phyloP scores from a whole-genome alignment of 2,113 vertebrate species.

The Gavia stellata region DNA sequence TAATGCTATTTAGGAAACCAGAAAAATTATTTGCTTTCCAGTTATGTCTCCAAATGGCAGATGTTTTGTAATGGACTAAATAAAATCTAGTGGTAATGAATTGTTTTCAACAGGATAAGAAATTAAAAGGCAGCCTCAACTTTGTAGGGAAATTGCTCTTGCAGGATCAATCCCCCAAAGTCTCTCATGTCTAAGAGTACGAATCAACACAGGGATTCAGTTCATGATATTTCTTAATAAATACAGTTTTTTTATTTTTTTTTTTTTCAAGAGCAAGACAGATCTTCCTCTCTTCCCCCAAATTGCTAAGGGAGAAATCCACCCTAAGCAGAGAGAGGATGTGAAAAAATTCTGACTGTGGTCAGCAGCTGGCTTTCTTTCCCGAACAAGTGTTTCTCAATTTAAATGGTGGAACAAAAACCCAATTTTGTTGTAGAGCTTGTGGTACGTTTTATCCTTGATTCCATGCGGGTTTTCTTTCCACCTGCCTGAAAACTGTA shows the following conservation, averaged over 20 bases:
- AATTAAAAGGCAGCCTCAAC: not conserved
- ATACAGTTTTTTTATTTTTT: not conserved
- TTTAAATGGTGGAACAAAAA: not conserved
- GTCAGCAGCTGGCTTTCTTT: not conserved
- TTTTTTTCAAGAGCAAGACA: fast-evolving
- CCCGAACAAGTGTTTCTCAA: not conserved
- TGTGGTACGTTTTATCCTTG: not conserved
- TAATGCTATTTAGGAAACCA: not conserved
- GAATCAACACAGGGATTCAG: not conserved
- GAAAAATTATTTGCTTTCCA: not conserved
- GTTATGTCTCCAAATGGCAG: not conserved
- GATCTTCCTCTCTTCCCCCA: not conserved
- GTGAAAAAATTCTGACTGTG: not conserved
- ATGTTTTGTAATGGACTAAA: not conserved
- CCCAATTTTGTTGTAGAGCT: not conserved
- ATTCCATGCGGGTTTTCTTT: not conserved
- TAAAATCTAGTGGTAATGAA: not conserved
- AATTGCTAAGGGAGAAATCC: not conserved
- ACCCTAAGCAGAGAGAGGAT: not conserved
- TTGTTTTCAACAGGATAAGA: not conserved
- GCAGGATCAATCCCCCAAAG: not conserved
- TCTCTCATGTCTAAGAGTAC: not conserved
- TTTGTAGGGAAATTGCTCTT: not conserved
- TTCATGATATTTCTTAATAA: not conserved
- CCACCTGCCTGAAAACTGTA: not conserved